These are phyloP conservation scores for Dendrocincla tyrannina DNA, from an alignment of 2,797 vertebrate species.

Conservation along the genomic window DNA sequence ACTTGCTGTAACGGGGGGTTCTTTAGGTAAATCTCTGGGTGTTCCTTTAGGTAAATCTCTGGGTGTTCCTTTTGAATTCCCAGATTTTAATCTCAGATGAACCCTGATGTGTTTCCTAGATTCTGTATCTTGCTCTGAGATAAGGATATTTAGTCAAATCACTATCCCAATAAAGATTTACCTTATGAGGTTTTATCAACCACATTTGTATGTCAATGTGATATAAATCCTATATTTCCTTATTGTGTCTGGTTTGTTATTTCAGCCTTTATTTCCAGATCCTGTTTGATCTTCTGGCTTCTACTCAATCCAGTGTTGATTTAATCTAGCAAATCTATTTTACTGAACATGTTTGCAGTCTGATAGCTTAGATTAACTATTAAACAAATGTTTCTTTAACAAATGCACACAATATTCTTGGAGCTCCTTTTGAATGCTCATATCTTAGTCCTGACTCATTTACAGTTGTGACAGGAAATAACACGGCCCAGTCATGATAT, in stretches of 20 bases:
- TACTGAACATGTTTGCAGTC: background rate
- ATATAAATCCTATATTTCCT: background rate
- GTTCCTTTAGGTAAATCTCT: background rate
- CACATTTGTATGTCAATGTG: background rate
- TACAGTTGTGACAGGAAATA: background rate
- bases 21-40: background rate
- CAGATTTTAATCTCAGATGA: background rate
- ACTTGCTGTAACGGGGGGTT: background rate
- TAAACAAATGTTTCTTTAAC: background rate
- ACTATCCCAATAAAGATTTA: background rate
- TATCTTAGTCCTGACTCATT: background rate
- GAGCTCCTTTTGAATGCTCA: background rate
- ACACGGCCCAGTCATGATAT: fast-evolving
- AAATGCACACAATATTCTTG: background rate
- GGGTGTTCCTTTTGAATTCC: background rate
- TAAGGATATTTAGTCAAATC: background rate
- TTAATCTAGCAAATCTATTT: background rate
- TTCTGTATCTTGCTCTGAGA: background rate
- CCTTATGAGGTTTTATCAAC: background rate
- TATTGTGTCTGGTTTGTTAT: background rate
- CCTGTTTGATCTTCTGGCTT: background rate
- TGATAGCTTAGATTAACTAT: background rate
- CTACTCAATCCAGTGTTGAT: background rate
- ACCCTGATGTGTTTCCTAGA: background rate
- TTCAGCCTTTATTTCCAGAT: background rate